Base-by-base conservation (phyloP, 2,113 vertebrate species). In the Acrocephalus arundinaceus region DNA sequence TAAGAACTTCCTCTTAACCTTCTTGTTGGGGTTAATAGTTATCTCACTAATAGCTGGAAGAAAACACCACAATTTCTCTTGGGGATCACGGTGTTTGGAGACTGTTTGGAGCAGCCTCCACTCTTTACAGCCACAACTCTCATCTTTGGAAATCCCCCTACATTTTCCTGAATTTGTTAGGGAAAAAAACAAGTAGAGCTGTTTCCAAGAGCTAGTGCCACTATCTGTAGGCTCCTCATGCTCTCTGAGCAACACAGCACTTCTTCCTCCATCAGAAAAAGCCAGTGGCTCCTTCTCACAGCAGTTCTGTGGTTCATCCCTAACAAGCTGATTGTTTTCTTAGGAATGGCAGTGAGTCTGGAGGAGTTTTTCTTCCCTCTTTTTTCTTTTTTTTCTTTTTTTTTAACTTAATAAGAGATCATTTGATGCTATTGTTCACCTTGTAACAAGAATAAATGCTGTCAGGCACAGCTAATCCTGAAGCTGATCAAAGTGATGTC, bases 191-290 rank as follows among this genome's bases (percentile, higher is more conserved):
- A 9, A 57, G 22, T 33, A 70, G 13, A n/a, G 20, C 21, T 68
- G 43, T 84, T 96, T 94, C 90, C 83, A 93, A 89, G 93, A 96
- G 82, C 52, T 72, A 27, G 25, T 68, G 45, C 27, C 39, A 37
- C 27, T 87, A 68, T 96, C 73, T 81, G n/a, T 49, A 68, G 39
- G 45, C 74, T 61, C 24, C n/a, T 87, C 49, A 51, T 74, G 48
- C 24, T 51, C 68, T 78, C 85, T 80, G n/a, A 92, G 52, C 57
- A 90, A 84, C 48, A 67, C 27, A 80, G 48, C 30, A 68, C 65
- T 92, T 95, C 85, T 72, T 93, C 43, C 25, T 91, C 31, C 24
- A 7, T 30, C 86, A 70, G 24, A 87, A 87, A 75, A 68, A 66
- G n/a, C 9, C 54, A 70, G 41, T n/a, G 11, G 2, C 30, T 77